Evolutionary conservation across 53 echinoderm and acorn worm genomes (phyloP), one percentile per base, ranked within the genome.

Genomic region (Echinometra lucunter): DNA sequence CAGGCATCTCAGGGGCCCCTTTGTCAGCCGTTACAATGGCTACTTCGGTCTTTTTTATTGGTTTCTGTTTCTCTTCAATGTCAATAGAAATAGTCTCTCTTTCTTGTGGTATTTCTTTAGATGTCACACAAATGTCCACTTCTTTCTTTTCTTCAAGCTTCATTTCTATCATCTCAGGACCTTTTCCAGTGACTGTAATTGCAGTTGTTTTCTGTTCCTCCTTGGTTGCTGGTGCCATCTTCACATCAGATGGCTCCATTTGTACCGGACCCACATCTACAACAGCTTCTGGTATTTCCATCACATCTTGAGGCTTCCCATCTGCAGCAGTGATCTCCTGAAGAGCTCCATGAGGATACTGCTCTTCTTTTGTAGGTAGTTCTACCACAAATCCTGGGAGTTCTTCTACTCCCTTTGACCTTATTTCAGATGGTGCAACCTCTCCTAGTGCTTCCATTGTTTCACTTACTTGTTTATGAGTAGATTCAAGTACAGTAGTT

Each of bases 31-130:
- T 74, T 28, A 91, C 11, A 53, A 53, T 74, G 57, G 66, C 47
- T n/a, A 72, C 44, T 91, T 90, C 95, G 25, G 74, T 75, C 25
- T 95, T 72, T 44, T 72, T 34, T 1, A 6, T 91, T 42, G 88
- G 60, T 83, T 85, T 92, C 23, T 92, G 32, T 80, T 45, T 74
- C 49, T 58, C 70, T 91, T 66, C 45, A 67, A 67, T 91, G 74
- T 80, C 74, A 23, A 92, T 69, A 37, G 91, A 3, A 37, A 91
- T 70, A 49, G 75, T 49, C 92, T 75, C 78, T 21, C 23, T 92
- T n/a, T 95, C 67, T 91, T 91, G 34, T n/a, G 81, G 95, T 25
- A 92, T 89, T 95, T 96, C 95, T 94, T 72, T 87, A 90, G 96
- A 85, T 89, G 69, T 92, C 18, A 45, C 87, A 32, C 70, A 60